These are phyloP conservation scores for Alethe diademata DNA, from an alignment of 2,113 vertebrate species.

Conservation along the genomic window DNA sequence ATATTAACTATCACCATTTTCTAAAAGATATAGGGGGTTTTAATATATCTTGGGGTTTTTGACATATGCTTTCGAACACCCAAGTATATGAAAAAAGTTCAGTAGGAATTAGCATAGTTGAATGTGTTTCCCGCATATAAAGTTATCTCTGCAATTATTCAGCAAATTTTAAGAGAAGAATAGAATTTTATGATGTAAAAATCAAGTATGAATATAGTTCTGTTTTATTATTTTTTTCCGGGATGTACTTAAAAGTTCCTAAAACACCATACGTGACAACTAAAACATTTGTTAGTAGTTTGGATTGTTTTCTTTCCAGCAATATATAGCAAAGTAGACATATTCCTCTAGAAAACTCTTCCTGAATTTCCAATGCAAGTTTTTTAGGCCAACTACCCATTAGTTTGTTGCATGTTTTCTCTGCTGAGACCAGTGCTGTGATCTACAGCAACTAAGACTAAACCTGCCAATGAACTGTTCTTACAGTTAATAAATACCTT, in stretches of 20 bases:
- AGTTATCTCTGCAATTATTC: not conserved
- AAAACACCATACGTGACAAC: not conserved
- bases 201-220: not conserved
- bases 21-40: not conserved
- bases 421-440: not conserved
- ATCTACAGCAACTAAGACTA: not conserved
- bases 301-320: not conserved
- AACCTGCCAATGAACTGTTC: not conserved
- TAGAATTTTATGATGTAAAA: not conserved
- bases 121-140: not conserved
- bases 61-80: not conserved
- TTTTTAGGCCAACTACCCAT: not conserved
- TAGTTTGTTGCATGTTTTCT: not conserved
- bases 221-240: not conserved
- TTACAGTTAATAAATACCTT: constrained; percentile 45
- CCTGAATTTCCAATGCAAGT: not conserved
- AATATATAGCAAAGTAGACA: not conserved
- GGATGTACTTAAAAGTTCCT: not conserved
- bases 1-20: not conserved
- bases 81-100: not conserved
- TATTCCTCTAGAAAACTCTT: not conserved
- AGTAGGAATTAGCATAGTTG: not conserved
- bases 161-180: not conserved
- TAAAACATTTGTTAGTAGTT: not conserved
- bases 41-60: not conserved